Base-by-base conservation (phyloP, 1,140 invertebrate species). In the Eubasilissa regina region DNA sequence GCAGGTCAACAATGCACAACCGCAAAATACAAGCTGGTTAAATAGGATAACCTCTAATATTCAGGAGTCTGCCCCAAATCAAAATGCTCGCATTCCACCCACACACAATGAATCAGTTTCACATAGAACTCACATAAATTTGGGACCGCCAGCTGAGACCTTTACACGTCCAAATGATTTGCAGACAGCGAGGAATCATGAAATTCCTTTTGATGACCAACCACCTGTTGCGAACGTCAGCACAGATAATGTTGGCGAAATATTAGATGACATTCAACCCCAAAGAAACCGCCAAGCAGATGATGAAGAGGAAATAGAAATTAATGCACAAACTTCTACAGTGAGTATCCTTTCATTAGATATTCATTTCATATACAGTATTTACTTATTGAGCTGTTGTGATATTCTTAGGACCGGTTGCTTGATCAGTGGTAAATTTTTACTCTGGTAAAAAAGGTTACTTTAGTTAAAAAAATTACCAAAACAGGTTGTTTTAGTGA, bases 31-130 rank as follows among this genome's bases (percentile, higher is more conserved):
- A 60, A 43, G 35, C 9, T 75, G 73, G 73, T 15, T 58, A 19
- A 75, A 45, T 45, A 75, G 73, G 55, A 47, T 58, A n/a, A 45
- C 73, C 11, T 43, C 21, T 35, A 75, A 75, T 58, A 47, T 60
- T 47, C 55, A 75, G 73, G 55, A 58, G 47, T 13, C 43, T 10
- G 13, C 47, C 13, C 17, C 56, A 17, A 47, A 17, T 35, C 19
- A 13, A 44, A 60, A 56, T 19, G 55, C 9, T 3, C 48, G 17
- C 17, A 48, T 43, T 43, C 19, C 51, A 13, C n/a, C 13, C 12
- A 55, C 21, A 13, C 15, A 47, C 13, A 68, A 44, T 15, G n/a
- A 15, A 9, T 17, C 64, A 17, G 10, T 60, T 10, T 21, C 56
- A n/a, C 56, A 60, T 3, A 60, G 56, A 21, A 60, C 13, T 11